Evolutionary conservation across 2,113 vertebrate genomes (phyloP).

Genomic region (Porphyrio hochstetteri): DNA sequence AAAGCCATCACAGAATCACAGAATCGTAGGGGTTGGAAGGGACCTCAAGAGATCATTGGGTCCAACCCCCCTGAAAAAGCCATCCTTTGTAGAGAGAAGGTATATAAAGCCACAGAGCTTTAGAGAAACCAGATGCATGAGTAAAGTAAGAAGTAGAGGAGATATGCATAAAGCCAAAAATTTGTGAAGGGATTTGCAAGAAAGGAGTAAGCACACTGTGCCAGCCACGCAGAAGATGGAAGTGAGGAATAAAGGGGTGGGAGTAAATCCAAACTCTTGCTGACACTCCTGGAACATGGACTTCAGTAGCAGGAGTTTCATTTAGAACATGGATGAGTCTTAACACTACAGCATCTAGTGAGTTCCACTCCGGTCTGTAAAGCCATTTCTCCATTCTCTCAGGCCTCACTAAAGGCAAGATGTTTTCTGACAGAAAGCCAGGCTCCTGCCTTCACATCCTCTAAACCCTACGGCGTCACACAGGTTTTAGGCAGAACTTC

Average conservation of each 20-base stretch:
- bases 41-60: too few species aligned
- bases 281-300: neutral
- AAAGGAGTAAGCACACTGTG: neutral
- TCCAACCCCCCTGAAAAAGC: neutral
- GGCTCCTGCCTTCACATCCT: neutral
- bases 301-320: neutral
- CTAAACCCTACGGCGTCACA: neutral
- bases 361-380: neutral
- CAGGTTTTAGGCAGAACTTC: neutral
- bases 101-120: neutral
- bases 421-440: neutral
- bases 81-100: neutral
- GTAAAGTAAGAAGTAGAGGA: neutral
- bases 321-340: neutral
- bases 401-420: neutral
- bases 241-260: neutral
- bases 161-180: neutral
- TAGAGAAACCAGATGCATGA: neutral
- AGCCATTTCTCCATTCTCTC: neutral
- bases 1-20: neutral
- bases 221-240: neutral
- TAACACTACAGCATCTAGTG: neutral
- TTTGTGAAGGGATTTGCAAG: neutral
- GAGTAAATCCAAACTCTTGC: neutral
- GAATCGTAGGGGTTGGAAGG: too few species aligned